A percentile compares a stretch with the other conserved stretches of the same genome.
Evolutionary conservation across 2,797 vertebrate genomes (phyloP).

Genomic region (Ceryle rudis): DNA sequence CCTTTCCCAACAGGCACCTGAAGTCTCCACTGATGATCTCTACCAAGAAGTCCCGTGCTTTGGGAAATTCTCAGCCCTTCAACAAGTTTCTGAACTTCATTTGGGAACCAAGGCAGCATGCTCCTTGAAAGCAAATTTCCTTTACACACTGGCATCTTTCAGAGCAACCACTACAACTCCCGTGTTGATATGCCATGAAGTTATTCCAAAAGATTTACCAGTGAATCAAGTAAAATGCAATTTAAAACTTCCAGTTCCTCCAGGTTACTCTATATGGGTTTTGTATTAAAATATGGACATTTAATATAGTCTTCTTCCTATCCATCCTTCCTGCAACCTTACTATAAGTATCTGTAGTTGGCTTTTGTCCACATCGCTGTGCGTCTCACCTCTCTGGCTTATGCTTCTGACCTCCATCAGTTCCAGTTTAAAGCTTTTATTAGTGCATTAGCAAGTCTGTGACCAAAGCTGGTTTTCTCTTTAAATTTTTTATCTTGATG

Average conservation of each 20-base stretch:
- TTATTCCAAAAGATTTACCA: neutral
- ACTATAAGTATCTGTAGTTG: neutral
- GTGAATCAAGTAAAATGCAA: neutral
- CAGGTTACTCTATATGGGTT: neutral
- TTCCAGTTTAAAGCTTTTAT: neutral
- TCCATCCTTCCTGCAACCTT: neutral
- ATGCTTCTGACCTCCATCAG: neutral
- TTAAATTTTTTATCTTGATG: neutral
- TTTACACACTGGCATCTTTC: neutral
- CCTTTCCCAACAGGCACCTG: neutral
- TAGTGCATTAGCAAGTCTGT: neutral
- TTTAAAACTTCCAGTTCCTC: neutral
- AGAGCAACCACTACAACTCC: neutral
- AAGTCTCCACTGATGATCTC: neutral
- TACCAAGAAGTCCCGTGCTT: rapidly evolving
- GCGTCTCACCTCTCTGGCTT: neutral
- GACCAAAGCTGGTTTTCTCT: neutral
- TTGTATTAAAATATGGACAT: neutral
- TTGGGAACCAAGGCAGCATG: neutral
- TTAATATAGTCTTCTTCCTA: neutral
- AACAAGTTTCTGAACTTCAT: neutral
- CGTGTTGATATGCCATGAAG: neutral
- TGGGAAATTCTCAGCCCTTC: neutral
- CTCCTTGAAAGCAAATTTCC: neutral
- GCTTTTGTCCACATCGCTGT: neutral